Evolutionary conservation across 2,888 invertebrate genomes (phyloP).

Genomic region (Caenorhabditis drosophilae): DNA sequence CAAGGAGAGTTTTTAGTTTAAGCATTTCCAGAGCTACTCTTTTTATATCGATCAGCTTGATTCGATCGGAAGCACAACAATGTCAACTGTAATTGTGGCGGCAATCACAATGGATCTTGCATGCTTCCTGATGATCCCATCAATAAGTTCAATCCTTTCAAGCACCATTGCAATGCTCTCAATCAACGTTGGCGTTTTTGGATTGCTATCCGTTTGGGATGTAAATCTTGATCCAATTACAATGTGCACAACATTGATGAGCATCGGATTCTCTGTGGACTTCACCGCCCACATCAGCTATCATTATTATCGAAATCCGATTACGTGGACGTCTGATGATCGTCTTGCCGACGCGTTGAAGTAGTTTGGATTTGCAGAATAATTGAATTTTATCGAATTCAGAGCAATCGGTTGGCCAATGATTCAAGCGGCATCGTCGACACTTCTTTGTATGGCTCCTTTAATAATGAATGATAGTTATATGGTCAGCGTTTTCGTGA

Average conservation of each 20-base stretch:
- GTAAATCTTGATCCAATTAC: conserved; percentile 60
- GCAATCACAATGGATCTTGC: conserved; percentile 58
- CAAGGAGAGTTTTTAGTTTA: neutral
- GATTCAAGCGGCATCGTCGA: conserved; percentile 57
- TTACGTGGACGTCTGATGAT: conserved; percentile 46
- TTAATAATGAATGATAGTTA: conserved; percentile 50
- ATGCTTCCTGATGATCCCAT: conserved; percentile 58
- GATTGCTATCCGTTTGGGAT: conserved; percentile 53
- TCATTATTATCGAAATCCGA: conserved; percentile 58
- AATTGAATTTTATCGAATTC: conserved; percentile 1
- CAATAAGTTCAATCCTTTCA: conserved; percentile 44
- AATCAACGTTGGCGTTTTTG: conserved; percentile 60
- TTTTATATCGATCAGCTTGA: conserved; percentile 61
- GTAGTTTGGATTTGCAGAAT: conserved; percentile 4
- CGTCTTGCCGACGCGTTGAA: conserved; percentile 55
- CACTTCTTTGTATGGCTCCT: conserved; percentile 50
- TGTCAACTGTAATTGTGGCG: conserved; percentile 55
- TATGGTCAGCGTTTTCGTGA: conserved; percentile 56
- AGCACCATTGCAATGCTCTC: conserved; percentile 57
- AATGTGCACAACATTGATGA: conserved; percentile 59
- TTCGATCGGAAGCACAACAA: conserved; percentile 51
- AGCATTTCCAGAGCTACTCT: conserved; percentile 47
- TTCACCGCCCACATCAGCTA: conserved; percentile 59
- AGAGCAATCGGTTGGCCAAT: conserved; percentile 60
- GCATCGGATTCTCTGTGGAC: conserved; percentile 51